phyloP scores from a whole-genome alignment of 23 tunicate genomes.

The Botrylloides violaceus region DNA sequence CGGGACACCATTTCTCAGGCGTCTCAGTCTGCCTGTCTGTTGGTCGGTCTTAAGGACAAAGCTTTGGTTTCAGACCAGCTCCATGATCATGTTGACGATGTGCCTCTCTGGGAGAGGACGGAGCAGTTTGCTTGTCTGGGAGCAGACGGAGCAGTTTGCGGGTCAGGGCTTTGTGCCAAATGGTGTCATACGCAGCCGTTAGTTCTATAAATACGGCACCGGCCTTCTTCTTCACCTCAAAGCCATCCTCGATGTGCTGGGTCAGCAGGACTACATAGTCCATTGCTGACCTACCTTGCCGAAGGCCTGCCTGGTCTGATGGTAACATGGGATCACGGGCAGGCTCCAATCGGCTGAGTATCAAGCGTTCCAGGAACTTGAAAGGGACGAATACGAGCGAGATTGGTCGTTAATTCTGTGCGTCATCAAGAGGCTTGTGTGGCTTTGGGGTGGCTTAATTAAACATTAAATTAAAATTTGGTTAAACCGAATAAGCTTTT shows the following conservation, averaged over 20 bases:
- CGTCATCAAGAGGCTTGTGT: slow-evolving; percentile 2
- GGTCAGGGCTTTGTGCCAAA: slow-evolving; percentile 27
- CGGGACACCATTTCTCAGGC: slow-evolving; percentile 22
- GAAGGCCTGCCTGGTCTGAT: slow-evolving; percentile 29
- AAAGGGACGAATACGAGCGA: slow-evolving; percentile 21
- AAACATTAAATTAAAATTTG: too few relatives aligned
- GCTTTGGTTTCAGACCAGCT: slow-evolving; percentile 21
- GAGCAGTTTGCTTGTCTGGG: slow-evolving; percentile 28
- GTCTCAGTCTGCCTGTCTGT: slow-evolving; percentile 24
- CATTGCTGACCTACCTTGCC: slow-evolving; percentile 13
- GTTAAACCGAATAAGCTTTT: not conserved
- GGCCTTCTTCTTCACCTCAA: slow-evolving; percentile 8
- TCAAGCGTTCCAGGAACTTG: slow-evolving; percentile 23
- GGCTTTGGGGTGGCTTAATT: slow-evolving; percentile 26
- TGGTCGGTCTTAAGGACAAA: slow-evolving; percentile 22
- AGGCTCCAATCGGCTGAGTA: slow-evolving; percentile 8
- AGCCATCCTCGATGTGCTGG: slow-evolving; percentile 16
- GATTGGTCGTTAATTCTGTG: slow-evolving; percentile 28
- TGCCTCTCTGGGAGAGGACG: slow-evolving; percentile 6
- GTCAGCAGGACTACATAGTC: slow-evolving; percentile 20
- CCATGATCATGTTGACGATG: slow-evolving; percentile 28
- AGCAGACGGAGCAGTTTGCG: slow-evolving; percentile 19
- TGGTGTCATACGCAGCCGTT: slow-evolving; percentile 24
- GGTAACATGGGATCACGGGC: slow-evolving; percentile 5
- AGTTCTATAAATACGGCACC: slow-evolving; percentile 25